Base-by-base conservation (phyloP, 2,797 vertebrate genomes). In the Chelmon rostratus region DNA sequence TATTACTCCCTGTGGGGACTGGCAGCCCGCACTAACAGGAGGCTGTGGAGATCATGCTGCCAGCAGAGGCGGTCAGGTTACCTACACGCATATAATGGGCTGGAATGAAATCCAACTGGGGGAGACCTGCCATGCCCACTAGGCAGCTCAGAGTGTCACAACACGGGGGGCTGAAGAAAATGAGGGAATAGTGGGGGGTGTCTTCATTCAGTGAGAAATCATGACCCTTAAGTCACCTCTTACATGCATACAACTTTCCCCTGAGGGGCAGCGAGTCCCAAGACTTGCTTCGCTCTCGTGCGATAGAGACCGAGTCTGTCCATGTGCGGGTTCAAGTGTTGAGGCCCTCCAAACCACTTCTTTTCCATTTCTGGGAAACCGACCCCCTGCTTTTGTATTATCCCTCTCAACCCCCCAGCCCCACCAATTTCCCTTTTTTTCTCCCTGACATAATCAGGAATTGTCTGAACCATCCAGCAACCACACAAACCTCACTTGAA, bases 291-390 rank as follows among this genome's bases (percentile, higher is more conserved):
- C 0, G 58, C 86, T 93, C 82, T 93, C 87, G 85, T 94, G 93
- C 85, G 47, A 90, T 84, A 49, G 53, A 82, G 69, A 70, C 64
- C 23, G 38, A 82, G 70, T 78, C 86, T 76, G 83, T 88, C 80
- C 85, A 85, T 93, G 81, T 86, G 84, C 38, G 82, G 88, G 89
- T 93, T 93, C 88, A 91, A 90, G 79, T 90, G 79, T 73, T 91
- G 88, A 88, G 91, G 91, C 87, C 87, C 83, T 93, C 86, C 88
- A 90, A 91, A 94, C 91, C 93, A 84, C 92, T 91, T 92, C 88
- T 91, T 93, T 94, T 94, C 90, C 92, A 92, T 93, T 96, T 94
- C 94, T 93, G 93, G 93, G 92, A 95, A 96, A 94, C 82, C 76
- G 88, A 93, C 93, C 90, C 92, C 89, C 89, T 89, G 86, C 90